phyloP scores from a whole-genome alignment of 2,888 invertebrate species.

The Eilema depressum region DNA sequence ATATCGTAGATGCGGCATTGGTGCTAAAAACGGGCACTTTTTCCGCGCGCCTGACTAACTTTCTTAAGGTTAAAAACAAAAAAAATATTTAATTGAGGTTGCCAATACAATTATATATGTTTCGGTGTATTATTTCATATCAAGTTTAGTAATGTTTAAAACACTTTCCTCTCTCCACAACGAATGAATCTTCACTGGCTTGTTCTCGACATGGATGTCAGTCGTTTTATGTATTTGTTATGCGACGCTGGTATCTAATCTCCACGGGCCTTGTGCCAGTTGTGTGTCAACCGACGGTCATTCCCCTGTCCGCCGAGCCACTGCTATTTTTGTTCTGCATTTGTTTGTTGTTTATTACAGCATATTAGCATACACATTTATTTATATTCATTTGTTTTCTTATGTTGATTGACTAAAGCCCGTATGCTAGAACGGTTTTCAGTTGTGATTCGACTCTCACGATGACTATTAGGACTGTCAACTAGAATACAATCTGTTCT shows the following conservation, averaged over 20 bases:
- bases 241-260: conserved; percentile 83
- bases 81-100: too few relatives aligned
- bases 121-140: neutral
- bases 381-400: conserved; percentile 57
- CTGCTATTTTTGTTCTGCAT: conserved; percentile 80
- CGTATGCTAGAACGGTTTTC: too few relatives aligned
- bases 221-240: conserved; percentile 73
- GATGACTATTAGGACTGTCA: too few relatives aligned
- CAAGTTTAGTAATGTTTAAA: neutral
- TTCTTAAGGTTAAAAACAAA: too few relatives aligned
- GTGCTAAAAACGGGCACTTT: too few relatives aligned
- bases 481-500: too few relatives aligned
- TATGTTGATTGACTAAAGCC: conserved; percentile 66
- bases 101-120: too few relatives aligned
- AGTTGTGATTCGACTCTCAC: too few relatives aligned
- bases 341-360: conserved; percentile 81
- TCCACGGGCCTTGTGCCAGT: conserved; percentile 83
- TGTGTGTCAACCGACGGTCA: conserved; percentile 85
- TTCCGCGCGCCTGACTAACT: accelerated
- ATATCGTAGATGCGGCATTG: too few relatives aligned
- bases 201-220: conserved; percentile 59
- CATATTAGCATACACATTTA: conserved; percentile 47
- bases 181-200: conserved; percentile 24
- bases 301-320: conserved; percentile 74
- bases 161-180: neutral